Conservation (phyloP, 2,888 invertebrate species). For the Aphelenchoides bicaudatus region DNA sequence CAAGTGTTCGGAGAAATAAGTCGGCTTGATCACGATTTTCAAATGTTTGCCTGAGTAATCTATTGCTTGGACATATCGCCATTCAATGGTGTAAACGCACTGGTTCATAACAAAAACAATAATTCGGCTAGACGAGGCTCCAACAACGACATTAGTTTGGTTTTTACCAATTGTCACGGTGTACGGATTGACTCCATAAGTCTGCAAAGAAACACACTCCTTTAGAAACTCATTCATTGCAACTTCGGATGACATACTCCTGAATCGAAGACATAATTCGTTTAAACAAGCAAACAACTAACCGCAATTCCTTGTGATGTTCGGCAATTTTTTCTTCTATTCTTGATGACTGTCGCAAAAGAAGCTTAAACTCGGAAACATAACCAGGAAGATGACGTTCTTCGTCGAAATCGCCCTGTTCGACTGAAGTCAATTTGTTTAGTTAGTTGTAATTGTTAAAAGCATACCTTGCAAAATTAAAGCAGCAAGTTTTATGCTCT, state of each 20-base stretch:
- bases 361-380: constrained; percentile 81
- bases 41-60: no score
- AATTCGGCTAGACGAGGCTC: no score
- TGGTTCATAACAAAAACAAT: constrained; percentile 50
- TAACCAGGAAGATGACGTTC: constrained; percentile 77
- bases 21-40: no score
- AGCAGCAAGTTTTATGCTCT: constrained; percentile 44
- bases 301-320: constrained; percentile 77
- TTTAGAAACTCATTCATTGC: constrained; percentile 85
- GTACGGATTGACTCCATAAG: constrained; percentile 95
- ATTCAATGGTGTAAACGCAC: constrained; percentile 51
- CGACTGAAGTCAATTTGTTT: no score
- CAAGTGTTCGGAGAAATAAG: no score
- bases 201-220: constrained; percentile 84
- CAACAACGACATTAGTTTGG: no score
- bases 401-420: constrained; percentile 89
- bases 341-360: constrained; percentile 83
- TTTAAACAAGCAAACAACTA: constrained; percentile 28
- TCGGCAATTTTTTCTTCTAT: constrained; percentile 90
- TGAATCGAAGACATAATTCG: constrained; percentile 41
- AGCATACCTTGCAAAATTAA: constrained; percentile 74
- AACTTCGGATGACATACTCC: constrained; percentile 79
- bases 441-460: no score
- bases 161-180: no score
- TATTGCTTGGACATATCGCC: no score